A percentile compares a stretch with the other conserved stretches of the same genome.
These are phyloP conservation scores for Lates calcarifer DNA, from an alignment of 2,113 vertebrate species.

Conservation along the genomic window DNA sequence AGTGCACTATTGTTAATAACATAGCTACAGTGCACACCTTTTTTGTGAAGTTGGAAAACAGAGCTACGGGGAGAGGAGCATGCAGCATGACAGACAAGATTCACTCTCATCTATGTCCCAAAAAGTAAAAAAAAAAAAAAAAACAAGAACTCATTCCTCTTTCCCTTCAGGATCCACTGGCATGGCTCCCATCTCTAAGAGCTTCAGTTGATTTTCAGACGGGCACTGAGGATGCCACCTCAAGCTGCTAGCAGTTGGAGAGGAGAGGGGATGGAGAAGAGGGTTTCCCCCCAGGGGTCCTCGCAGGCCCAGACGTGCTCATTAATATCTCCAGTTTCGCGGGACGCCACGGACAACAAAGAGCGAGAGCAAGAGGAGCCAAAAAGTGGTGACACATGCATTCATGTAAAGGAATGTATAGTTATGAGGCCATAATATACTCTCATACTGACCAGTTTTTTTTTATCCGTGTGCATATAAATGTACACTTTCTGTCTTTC, in stretches of 20 bases:
- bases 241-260: conserved; percentile 20
- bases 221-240: conserved; percentile 32
- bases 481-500: neutral
- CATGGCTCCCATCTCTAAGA: conserved; percentile 32
- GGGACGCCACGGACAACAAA: conserved; percentile 9
- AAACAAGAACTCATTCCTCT: conserved; percentile 35
- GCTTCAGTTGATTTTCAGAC: conserved; percentile 40
- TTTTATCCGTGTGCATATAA: neutral
- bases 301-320: conserved; percentile 21
- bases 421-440: neutral
- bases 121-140: neutral
- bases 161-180: conserved; percentile 28
- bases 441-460: neutral
- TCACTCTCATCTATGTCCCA: conserved; percentile 36
- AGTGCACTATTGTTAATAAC: conserved; percentile 22
- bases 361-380: neutral
- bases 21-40: neutral
- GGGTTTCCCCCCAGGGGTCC: conserved; percentile 10
- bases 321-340: conserved; percentile 29
- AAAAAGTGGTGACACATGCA: neutral
- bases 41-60: conserved; percentile 37
- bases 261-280: conserved; percentile 18
- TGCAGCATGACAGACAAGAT: conserved; percentile 14
- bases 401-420: neutral
- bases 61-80: conserved; percentile 4